phyloP scores from a whole-genome alignment of 2,113 vertebrate species.

The Hylia prasina region DNA sequence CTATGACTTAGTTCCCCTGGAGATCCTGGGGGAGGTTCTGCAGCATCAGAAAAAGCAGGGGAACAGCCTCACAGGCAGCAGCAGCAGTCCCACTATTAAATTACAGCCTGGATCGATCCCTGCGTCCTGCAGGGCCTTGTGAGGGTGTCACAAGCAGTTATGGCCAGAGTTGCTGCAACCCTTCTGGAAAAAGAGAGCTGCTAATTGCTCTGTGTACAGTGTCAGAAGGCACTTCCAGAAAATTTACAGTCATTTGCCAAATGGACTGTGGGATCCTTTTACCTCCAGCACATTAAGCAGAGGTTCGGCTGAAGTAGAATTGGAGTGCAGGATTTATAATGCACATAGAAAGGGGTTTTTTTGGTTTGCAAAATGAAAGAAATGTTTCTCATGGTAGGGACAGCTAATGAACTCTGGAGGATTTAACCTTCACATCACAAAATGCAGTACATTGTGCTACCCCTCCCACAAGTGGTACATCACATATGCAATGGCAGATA shows the following conservation, averaged over 20 bases:
- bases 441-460: background rate
- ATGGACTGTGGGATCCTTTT: slow-evolving; percentile 4
- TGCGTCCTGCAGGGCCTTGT: background rate
- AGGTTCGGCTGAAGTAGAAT: background rate
- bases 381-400: background rate
- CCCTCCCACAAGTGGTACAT: background rate
- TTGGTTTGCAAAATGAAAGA: background rate
- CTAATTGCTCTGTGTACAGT: slow-evolving; percentile 12
- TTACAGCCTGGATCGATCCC: background rate
- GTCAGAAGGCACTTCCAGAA: background rate
- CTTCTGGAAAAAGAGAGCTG: background rate
- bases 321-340: background rate
- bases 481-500: background rate
- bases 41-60: background rate
- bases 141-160: background rate
- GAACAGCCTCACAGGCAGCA: background rate
- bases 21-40: background rate
- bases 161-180: background rate
- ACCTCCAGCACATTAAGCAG: background rate
- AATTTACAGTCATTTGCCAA: slow-evolving; percentile 24
- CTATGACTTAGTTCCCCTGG: background rate
- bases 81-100: background rate
- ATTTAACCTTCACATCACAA: background rate
- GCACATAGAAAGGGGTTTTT: background rate
- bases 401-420: background rate